phyloP scores from a whole-genome alignment of 2,797 vertebrate species.

The Spizella passerina region DNA sequence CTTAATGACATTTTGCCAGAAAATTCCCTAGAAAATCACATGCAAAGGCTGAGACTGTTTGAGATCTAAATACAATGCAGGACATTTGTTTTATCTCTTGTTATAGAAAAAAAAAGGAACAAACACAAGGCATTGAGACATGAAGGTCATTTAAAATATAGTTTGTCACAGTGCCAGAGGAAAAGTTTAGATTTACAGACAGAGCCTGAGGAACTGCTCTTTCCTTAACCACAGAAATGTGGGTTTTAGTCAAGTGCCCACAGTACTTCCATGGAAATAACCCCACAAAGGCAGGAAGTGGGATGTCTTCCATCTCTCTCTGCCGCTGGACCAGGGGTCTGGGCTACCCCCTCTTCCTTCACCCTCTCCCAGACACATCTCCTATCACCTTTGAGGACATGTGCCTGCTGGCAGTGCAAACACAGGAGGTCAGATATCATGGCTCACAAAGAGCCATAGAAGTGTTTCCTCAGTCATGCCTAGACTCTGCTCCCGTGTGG shows the following conservation, averaged over 20 bases:
- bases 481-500: not conserved
- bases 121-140: not conserved
- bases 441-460: too few species aligned
- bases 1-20: not conserved
- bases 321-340: too few species aligned
- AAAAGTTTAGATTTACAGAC: not conserved
- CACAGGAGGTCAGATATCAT: not conserved
- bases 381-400: accelerated
- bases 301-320: not conserved
- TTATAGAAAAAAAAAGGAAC: not conserved
- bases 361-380: not conserved
- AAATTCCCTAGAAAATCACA: not conserved
- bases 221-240: not conserved
- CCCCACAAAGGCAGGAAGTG: not conserved
- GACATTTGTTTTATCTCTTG: not conserved
- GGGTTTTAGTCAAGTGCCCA: not conserved
- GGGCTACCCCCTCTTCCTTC: not conserved
- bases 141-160: not conserved
- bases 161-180: not conserved
- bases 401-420: accelerated
- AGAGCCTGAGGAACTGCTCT: not conserved
- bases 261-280: not conserved
- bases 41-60: not conserved
- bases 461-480: not conserved
- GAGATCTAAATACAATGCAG: not conserved